These are phyloP conservation scores for Amphipyra berbera DNA, from an alignment of 2,888 invertebrate genomes.

Conservation along the genomic window DNA sequence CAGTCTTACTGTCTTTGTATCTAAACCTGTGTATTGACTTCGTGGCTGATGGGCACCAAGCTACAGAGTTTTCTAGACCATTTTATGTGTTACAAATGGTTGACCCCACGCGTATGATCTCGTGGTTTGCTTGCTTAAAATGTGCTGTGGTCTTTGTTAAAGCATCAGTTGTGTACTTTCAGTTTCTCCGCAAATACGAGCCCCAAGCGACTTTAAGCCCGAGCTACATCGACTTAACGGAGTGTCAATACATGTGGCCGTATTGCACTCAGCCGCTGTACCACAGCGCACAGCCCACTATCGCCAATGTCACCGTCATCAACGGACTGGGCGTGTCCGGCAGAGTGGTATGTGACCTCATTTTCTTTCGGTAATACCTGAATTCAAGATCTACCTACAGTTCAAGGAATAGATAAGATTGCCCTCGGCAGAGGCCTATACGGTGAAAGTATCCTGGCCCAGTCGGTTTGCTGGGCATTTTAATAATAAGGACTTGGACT, in stretches of 20 bases:
- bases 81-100: not conserved
- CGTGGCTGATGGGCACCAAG: not conserved
- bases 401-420: too few relatives aligned
- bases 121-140: not conserved
- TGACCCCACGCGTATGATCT: not conserved
- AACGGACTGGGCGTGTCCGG: slow-evolving; percentile 98
- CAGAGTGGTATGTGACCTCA: slow-evolving; percentile 88
- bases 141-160: too few relatives aligned
- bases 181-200: slow-evolving; percentile 89
- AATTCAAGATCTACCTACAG: too few relatives aligned
- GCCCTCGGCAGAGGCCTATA: too few relatives aligned
- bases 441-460: too few relatives aligned
- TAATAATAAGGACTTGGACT: too few relatives aligned
- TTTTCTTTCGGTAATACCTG: too few relatives aligned
- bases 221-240: slow-evolving; percentile 97
- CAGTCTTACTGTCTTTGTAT: too few relatives aligned
- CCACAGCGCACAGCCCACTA: slow-evolving; percentile 95
- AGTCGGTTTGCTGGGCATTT: too few relatives aligned
- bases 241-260: slow-evolving; percentile 99
- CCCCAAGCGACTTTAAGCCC: slow-evolving; percentile 92
- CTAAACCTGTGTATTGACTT: too few relatives aligned
- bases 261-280: slow-evolving; percentile 99
- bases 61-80: too few relatives aligned
- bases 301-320: slow-evolving; percentile 97
- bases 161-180: slow-evolving; percentile 3